Evolutionary conservation across 2,888 invertebrate species (phyloP), one percentile per base, ranked within the genome.

Genomic region (Tetragonisca angustula): DNA sequence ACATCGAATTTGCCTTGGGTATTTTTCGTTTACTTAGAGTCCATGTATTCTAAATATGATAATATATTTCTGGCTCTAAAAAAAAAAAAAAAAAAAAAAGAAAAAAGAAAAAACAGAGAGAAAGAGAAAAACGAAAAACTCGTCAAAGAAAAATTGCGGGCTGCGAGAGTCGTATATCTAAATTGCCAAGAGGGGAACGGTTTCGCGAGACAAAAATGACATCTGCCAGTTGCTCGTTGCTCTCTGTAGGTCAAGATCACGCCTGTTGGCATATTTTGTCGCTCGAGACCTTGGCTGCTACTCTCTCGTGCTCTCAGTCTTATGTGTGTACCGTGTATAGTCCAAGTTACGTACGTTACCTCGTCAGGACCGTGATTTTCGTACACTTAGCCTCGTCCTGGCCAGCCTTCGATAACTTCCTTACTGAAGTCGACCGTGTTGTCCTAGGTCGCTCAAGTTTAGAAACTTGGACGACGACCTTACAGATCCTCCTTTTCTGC

Each of bases 201-300:
- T 70, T 75, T 65, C 43, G 75, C 74, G 71, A 27, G 77, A 76
- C 76, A 76, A 79, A 87, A 89, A 88, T 85, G 79, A 83, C 81
- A 85, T 88, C 79, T 79, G 85, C 81, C 69, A 67, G 72, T 76
- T 56, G 84, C 73, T 62, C 50, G 61, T 24, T 0, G 65, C 50
- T 75, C 77, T 75, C 77, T 79, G 83, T 89, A 83, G 90, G 90
- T 90, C 90, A 90, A 90, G 90, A 90, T 88, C 90, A 68, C 84
- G 86, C 69, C 79, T 81, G 72, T 83, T 80, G 85, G 87, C 79
- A 86, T 88, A 89, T 89, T 90, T 87, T 81, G 85, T 87, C 79
- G 84, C 87, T 76, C 90, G 89, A 84, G 90, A 90, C 89, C 89
- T 85, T 85, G 87, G 84, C 78, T 56, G 24, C 5, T 70, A 19